Evolutionary conservation across 2,888 invertebrate genomes (phyloP).

Genomic region (Timema podura): DNA sequence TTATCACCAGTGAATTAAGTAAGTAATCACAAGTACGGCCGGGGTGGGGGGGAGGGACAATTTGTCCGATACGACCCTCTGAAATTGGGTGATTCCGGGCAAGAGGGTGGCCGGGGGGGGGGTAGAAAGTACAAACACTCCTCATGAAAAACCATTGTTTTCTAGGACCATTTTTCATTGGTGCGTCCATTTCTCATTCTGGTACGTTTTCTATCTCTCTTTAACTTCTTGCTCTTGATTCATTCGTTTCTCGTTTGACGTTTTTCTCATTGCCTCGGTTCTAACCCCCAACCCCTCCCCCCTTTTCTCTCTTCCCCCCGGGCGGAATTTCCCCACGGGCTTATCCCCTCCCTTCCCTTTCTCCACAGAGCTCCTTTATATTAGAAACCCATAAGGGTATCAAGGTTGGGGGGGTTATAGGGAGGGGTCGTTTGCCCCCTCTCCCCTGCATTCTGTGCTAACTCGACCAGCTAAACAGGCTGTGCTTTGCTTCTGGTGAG

Average conservation of each 20-base stretch:
- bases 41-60: not conserved
- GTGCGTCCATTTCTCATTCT: conserved; percentile 14
- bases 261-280: conserved; percentile 7
- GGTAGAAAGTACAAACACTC: not conserved
- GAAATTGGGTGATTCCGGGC: no score
- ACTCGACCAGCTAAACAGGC: no score
- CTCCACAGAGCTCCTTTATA: conserved; percentile 4
- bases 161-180: conserved; percentile 14
- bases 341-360: not conserved
- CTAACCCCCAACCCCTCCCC: not conserved
- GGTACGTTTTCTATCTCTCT: not conserved
- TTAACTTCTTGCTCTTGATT: not conserved
- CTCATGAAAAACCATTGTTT: conserved; percentile 17
- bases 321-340: conserved; percentile 15
- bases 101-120: no score
- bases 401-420: no score
- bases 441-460: no score
- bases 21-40: conserved; percentile 7
- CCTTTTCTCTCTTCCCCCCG: not conserved
- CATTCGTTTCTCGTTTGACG: conserved; percentile 17
- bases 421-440: no score
- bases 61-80: conserved; percentile 9
- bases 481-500: no score
- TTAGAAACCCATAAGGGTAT: not conserved
- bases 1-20: conserved; percentile 6